These are phyloP conservation scores for Fratercula arctica DNA, from an alignment of 2,797 vertebrate species.

Conservation along the genomic window DNA sequence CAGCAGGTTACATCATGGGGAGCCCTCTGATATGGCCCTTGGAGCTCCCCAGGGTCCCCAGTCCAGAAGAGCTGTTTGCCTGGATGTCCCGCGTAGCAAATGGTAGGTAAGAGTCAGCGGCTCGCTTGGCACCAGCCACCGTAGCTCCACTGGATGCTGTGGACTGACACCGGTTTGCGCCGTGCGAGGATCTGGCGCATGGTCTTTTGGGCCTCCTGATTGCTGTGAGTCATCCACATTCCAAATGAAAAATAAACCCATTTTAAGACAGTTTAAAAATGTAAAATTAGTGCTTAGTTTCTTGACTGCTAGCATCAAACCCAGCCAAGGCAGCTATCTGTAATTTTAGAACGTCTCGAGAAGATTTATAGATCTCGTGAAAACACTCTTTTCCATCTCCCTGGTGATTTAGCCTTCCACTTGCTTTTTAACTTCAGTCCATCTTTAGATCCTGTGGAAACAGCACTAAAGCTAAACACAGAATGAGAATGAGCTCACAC, in stretches of 20 bases:
- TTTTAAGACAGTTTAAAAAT: not conserved
- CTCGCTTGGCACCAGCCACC: fast-evolving
- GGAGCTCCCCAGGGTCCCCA: not conserved
- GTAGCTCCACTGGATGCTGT: not conserved
- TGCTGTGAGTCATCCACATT: not conserved
- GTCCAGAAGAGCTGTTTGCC: not conserved
- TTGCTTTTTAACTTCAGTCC: conserved; percentile 50
- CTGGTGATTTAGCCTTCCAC: not conserved
- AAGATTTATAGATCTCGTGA: conserved; percentile 9
- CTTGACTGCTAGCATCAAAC: not conserved
- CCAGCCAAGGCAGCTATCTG: not conserved
- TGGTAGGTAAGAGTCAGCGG: not conserved
- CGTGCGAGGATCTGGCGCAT: fast-evolving
- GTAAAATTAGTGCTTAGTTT: conserved; percentile 10
- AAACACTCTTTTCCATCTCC: conserved; percentile 17
- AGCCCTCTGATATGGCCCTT: not conserved
- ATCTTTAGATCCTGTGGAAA: conserved; percentile 49
- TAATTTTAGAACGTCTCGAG: not conserved
- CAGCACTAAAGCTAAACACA: not conserved
- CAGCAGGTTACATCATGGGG: not conserved
- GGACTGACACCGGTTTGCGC: not conserved
- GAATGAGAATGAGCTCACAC: conserved; percentile 48
- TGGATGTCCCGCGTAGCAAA: not conserved
- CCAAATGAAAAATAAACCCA: not conserved
- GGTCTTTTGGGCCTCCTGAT: not conserved